Conservation (phyloP, 2,888 invertebrate species). For the Drosophila neoperkinsi region DNA sequence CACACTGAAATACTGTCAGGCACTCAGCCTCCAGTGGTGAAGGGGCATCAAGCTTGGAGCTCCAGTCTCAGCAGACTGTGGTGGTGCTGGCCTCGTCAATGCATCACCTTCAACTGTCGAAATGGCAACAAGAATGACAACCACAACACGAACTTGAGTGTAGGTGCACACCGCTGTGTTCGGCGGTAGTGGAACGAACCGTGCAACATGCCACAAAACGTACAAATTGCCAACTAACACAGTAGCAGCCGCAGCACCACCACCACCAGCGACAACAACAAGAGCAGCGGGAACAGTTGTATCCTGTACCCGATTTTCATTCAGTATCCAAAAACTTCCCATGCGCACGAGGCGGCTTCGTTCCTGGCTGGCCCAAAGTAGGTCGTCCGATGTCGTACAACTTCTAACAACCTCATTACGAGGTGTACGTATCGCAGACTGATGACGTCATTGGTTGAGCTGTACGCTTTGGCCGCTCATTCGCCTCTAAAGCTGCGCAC, state of each 20-base stretch:
- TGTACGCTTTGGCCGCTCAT: constrained; percentile 61
- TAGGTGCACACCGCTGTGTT: constrained; percentile 44
- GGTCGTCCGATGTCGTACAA: constrained; percentile 71
- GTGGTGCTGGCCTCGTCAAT: constrained; percentile 50
- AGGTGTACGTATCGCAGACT: constrained; percentile 43
- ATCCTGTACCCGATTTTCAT: constrained; percentile 75
- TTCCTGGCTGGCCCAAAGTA: constrained; percentile 56
- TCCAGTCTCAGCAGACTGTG: constrained; percentile 15
- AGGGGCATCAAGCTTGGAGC: not conserved
- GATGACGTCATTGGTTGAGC: constrained; percentile 80
- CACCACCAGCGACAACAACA: constrained; percentile 13
- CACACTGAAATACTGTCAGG: constrained; percentile 2
- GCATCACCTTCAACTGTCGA: constrained; percentile 64
- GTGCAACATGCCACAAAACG: constrained; percentile 47
- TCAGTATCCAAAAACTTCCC: constrained; percentile 63
- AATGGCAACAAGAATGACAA: constrained; percentile 24
- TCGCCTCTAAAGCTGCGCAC: constrained; percentile 66
- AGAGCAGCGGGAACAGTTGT: constrained; percentile 39
- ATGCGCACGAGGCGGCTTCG: constrained; percentile 52
- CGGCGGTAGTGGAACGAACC: constrained; percentile 36
- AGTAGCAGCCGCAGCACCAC: constrained; percentile 28
- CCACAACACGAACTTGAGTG: constrained; percentile 49
- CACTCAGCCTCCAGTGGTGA: constrained; percentile 24
- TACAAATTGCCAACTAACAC: constrained; percentile 58
- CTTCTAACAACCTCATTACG: constrained; percentile 78